Base-by-base conservation (phyloP, 2,113 vertebrate genomes). In the Alces alces region DNA sequence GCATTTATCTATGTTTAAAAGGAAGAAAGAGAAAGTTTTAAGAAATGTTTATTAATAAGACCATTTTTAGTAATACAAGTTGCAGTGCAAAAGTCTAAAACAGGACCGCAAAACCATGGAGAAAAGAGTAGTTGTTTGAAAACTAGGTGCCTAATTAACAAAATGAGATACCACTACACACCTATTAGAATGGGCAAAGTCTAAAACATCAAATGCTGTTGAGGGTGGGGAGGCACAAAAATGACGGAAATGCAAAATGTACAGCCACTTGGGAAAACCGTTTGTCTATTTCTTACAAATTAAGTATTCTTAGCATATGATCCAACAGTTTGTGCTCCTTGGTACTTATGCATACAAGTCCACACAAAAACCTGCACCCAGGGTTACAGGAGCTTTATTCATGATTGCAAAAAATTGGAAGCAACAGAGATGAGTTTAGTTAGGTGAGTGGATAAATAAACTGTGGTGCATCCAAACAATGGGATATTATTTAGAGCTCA, bases 1-100 rank as follows among this genome's bases (percentile, higher is more conserved):
- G 99, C 99, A 85, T 99, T 99, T 83, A 99, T 98, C 99, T 99
- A 91, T 89, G 14, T 92, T 8, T 95, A 92, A 96, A 97, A 91
- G 39, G 58, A 36, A 89, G 91, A 55, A 47, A 80, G 19, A 83
- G 14, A 91, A 39, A 83, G n/a, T 83, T 45, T 96, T 90, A 52
- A 60, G 54, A 57, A 33, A 66, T 70, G 9, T 50, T 92, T 88
- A 12, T 54, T 83, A 90, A 43, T 84, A 66, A 16, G 10, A 36
- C 79, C 25, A 33, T 52, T 84, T 89, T 76, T 33, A 89, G 19
- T 39, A 70, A 66, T 60, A 36, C 64, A 85, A 80, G 57, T 94
- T 94, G 82, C 64, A 87, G 7, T 70, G 52, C 16, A 82, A 50
- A 90, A 21, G 54, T 89, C 89, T 60, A 92, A 95, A 96, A 76